Percentiles rank a stretch among this genome's conserved stretches.
phyloP scores from a whole-genome alignment of 2,888 invertebrate species.

The Peribatodes rhomboidaria region DNA sequence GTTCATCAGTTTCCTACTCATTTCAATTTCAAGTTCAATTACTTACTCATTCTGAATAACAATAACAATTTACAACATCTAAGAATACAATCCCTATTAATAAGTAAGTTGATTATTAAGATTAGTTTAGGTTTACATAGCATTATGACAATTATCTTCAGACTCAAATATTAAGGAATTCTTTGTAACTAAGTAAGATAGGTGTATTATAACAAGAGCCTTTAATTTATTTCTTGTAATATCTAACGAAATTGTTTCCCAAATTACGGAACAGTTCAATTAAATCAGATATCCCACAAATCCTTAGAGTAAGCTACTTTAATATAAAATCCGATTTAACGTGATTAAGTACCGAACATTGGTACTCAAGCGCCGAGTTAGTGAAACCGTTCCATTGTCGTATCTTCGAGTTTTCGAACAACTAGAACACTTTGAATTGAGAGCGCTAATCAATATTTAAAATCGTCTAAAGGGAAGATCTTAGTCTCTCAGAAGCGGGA shows the following conservation, averaged over 20 bases:
- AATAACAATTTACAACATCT: too few relatives aligned
- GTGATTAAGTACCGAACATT: slow-evolving; percentile 52
- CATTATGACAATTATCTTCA: too few relatives aligned
- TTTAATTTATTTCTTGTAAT: not conserved
- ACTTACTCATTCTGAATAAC: too few relatives aligned
- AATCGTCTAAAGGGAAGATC: slow-evolving; percentile 25
- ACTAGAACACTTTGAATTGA: slow-evolving; percentile 38
- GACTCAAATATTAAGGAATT: too few relatives aligned
- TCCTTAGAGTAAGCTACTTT: slow-evolving; percentile 57
- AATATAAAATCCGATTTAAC: slow-evolving; percentile 46
- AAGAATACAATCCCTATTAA: too few relatives aligned
- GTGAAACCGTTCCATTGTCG: slow-evolving; percentile 47
- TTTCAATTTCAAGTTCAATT: too few relatives aligned
- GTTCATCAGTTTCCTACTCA: too few relatives aligned
- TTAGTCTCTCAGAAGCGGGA: not conserved
- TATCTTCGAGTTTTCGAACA: slow-evolving; percentile 45
- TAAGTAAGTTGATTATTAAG: too few relatives aligned
- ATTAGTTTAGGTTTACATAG: too few relatives aligned
- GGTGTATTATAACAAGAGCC: too few relatives aligned
- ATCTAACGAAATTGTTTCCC: not conserved
- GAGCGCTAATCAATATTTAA: slow-evolving; percentile 43
- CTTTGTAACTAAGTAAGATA: too few relatives aligned
- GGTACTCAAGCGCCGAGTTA: slow-evolving; percentile 44
- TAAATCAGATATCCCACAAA: slow-evolving; percentile 36
- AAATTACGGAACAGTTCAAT: slow-evolving; percentile 28